A percentile compares a stretch with the other conserved stretches of the same genome.
phyloP scores from a whole-genome alignment of 2,888 invertebrate species.

The Drosophila stalkeri region DNA sequence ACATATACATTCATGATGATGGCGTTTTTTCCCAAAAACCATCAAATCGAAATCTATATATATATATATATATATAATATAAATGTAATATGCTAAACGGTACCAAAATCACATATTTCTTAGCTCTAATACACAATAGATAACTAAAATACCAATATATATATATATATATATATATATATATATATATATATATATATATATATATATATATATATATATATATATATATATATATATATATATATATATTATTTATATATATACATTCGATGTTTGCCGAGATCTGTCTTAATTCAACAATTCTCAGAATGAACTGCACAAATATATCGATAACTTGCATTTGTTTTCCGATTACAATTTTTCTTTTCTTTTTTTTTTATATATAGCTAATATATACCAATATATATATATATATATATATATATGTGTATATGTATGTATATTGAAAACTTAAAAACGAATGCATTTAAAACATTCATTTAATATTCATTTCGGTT shows the following conservation, averaged over 20 bases:
- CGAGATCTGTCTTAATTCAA: constrained; percentile 26
- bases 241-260: background rate
- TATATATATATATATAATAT: constrained; percentile 1
- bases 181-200: background rate
- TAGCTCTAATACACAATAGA: constrained; percentile 2
- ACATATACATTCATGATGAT: background rate
- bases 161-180: background rate
- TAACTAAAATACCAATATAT: constrained; percentile 2
- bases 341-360: background rate
- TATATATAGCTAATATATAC: constrained; percentile 6
- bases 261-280: constrained; percentile 16
- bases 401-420: background rate
- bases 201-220: background rate
- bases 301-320: constrained; percentile 27
- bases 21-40: background rate
- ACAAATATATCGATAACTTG: constrained; percentile 33
- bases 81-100: constrained; percentile 31
- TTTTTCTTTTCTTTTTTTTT: constrained; percentile 8
- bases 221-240: background rate
- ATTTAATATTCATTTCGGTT: constrained; percentile 3
- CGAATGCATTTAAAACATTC: constrained; percentile 62
- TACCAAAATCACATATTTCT: constrained; percentile 30
- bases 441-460: constrained; percentile 26
- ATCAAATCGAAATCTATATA: constrained; percentile 4
- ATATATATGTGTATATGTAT: background rate